Evolutionary conservation across 2,113 vertebrate genomes (phyloP).

Genomic region (Synodontis membranacea): DNA sequence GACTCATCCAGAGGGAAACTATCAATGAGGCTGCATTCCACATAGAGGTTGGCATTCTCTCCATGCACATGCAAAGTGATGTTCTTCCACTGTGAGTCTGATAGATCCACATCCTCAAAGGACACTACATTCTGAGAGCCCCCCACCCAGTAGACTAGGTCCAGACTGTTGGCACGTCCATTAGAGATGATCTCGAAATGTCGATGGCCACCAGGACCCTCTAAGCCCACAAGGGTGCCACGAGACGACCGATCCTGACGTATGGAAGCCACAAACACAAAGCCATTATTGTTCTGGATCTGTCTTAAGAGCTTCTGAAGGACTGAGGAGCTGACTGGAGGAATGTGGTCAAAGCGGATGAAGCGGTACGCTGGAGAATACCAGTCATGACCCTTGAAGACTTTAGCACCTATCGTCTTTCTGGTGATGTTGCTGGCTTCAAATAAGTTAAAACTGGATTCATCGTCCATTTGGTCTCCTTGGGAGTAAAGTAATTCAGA

Average conservation of each 20-base stretch:
- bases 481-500: background rate
- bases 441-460: constrained; percentile 78
- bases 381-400: constrained; percentile 77
- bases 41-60: constrained; percentile 79
- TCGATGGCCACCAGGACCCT: constrained; percentile 74
- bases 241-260: constrained; percentile 79
- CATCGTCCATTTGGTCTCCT: constrained; percentile 63
- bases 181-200: constrained; percentile 85
- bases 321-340: constrained; percentile 67
- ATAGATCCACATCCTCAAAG: constrained; percentile 84
- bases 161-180: constrained; percentile 80
- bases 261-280: constrained; percentile 78
- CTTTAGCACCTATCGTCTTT: constrained; percentile 80
- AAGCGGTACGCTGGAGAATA: constrained; percentile 76
- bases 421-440: constrained; percentile 81
- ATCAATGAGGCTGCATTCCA: constrained; percentile 83
- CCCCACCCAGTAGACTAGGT: constrained; percentile 80
- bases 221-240: constrained; percentile 79
- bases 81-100: constrained; percentile 85
- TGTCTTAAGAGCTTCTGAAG: constrained; percentile 69
- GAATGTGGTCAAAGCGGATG: constrained; percentile 81
- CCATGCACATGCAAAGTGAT: constrained; percentile 79
- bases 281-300: constrained; percentile 76
- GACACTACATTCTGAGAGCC: constrained; percentile 73
- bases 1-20: constrained; percentile 81